phyloP scores from a whole-genome alignment of 1,140 invertebrate genomes.

The Pseudobourletiella spinata region DNA sequence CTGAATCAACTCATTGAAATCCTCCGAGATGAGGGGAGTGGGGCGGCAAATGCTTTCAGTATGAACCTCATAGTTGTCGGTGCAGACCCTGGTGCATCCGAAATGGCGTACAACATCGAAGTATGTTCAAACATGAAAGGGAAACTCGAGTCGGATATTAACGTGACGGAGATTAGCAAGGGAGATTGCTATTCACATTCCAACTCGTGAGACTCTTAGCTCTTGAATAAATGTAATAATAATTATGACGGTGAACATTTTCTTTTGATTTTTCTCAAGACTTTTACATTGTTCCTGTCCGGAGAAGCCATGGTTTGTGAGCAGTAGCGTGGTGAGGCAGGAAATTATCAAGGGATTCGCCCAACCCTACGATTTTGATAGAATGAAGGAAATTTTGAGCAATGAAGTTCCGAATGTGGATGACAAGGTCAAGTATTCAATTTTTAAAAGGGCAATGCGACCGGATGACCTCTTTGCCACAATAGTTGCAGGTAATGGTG shows the following conservation, averaged over 20 bases:
- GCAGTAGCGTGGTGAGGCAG: background rate
- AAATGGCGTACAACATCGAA: background rate
- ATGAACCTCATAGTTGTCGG: background rate
- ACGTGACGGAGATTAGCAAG: background rate
- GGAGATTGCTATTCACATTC: background rate
- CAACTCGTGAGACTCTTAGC: background rate
- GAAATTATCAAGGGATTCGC: background rate
- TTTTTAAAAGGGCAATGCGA: conserved; percentile 1
- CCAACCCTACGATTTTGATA: background rate
- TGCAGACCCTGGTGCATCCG: background rate
- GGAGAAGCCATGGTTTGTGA: background rate
- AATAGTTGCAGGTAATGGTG: background rate
- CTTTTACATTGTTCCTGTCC: background rate
- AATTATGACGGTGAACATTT: background rate
- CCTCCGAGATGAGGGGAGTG: background rate
- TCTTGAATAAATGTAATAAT: background rate
- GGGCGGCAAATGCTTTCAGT: background rate
- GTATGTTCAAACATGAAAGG: background rate
- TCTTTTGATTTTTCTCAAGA: background rate
- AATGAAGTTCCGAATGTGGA: background rate
- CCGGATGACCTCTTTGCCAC: conserved; percentile 1
- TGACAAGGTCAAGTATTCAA: conserved; percentile 4
- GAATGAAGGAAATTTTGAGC: background rate
- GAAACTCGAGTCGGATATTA: background rate
- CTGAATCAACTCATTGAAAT: background rate